Evolutionary conservation across 2,113 vertebrate genomes (phyloP).

Genomic region (Isurus oxyrinchus): DNA sequence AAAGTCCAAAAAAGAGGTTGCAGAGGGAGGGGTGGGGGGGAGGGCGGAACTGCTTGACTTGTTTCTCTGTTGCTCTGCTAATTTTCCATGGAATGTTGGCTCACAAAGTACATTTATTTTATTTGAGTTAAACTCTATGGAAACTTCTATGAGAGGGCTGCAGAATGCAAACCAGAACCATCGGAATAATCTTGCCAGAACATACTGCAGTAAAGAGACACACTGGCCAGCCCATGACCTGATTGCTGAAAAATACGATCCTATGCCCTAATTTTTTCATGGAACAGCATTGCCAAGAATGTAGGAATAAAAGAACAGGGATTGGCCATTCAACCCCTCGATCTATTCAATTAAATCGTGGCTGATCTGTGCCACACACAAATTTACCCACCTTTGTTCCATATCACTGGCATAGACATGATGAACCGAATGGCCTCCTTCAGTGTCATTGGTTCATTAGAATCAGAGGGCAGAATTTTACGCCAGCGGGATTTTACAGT

Average conservation of each 20-base stretch:
- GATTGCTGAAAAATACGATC: background rate
- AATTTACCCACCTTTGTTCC: background rate
- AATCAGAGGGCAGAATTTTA: too few species aligned
- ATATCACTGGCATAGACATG: too few species aligned
- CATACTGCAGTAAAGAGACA: background rate
- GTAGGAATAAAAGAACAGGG: too few species aligned
- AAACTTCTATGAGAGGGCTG: constrained; percentile 9
- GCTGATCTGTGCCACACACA: background rate
- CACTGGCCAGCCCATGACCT: background rate
- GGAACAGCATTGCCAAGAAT: too few species aligned
- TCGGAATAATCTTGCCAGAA: background rate
- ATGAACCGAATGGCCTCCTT: background rate
- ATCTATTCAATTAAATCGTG: background rate
- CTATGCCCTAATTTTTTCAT: background rate
- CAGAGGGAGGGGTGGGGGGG: background rate
- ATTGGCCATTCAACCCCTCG: background rate
- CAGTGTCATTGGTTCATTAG: too few species aligned
- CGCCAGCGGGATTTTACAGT: too few species aligned
- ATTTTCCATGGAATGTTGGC: constrained; percentile 37
- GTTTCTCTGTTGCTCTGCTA: background rate
- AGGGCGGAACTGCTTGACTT: background rate
- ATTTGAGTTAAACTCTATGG: constrained; percentile 4
- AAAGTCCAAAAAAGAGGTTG: background rate
- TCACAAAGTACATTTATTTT: background rate
- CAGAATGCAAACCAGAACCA: background rate